A percentile compares a stretch with the other conserved stretches of the same genome.
Conservation (phyloP, 2,113 vertebrate genomes). For the Ophiodon elongatus region DNA sequence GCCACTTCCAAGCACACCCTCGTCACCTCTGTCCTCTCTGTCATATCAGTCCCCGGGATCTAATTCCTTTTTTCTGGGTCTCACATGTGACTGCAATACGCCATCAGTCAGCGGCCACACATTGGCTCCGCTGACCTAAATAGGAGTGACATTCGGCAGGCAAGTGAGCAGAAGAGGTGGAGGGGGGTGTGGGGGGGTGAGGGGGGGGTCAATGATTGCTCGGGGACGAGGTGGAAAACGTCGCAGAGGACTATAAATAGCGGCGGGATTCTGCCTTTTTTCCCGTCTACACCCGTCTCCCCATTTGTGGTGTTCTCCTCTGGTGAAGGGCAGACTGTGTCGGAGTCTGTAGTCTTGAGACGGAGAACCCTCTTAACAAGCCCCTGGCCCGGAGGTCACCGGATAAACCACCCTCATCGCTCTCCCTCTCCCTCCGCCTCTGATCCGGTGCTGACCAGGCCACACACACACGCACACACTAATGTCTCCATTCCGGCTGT, state of each 20-base stretch:
- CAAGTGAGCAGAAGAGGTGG: slow-evolving; percentile 63
- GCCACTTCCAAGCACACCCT: slow-evolving; percentile 14
- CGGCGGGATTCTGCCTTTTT: slow-evolving; percentile 32
- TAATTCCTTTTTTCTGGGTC: slow-evolving; percentile 52
- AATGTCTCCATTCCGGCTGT: slow-evolving; percentile 54
- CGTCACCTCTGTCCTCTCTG: slow-evolving; percentile 21
- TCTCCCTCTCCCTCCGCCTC: slow-evolving; percentile 29
- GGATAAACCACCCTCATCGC: slow-evolving; percentile 62
- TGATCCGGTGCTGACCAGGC: slow-evolving; percentile 67
- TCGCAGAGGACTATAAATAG: slow-evolving; percentile 68
- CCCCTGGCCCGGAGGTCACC: slow-evolving; percentile 67
- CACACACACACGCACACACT: slow-evolving; percentile 66
- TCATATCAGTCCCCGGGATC: slow-evolving; percentile 44
- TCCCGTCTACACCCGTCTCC: slow-evolving; percentile 5
- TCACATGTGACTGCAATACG: slow-evolving; percentile 53
- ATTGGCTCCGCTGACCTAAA: slow-evolving; percentile 77
- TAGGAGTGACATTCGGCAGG: slow-evolving; percentile 73
- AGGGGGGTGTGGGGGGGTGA: too few relatives aligned
- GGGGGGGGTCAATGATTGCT: slow-evolving; percentile 63
- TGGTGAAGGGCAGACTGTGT: slow-evolving; percentile 64
- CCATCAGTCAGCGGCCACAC: slow-evolving; percentile 41
- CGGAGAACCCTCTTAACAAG: slow-evolving; percentile 67
- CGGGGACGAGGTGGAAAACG: slow-evolving; percentile 65
- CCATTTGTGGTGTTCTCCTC: slow-evolving; percentile 48
- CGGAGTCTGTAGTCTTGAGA: slow-evolving; percentile 49